Percentiles rank a stretch among this genome's conserved stretches.
phyloP scores from a whole-genome alignment of 2,888 invertebrate genomes.

The Drosophila nr. perissopoda region DNA sequence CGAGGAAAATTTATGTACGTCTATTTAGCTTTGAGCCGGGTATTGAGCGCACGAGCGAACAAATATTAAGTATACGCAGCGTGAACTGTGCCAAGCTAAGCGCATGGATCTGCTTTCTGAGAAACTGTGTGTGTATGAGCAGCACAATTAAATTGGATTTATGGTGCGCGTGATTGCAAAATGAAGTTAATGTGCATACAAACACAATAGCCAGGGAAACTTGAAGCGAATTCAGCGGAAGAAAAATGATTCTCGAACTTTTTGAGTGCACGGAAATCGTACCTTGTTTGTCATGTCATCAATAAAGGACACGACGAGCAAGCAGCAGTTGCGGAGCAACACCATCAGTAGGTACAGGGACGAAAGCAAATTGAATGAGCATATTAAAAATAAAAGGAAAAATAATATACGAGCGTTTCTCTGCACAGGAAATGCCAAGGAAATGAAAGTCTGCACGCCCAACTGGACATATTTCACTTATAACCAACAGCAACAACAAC shows the following conservation, averaged over 20 bases:
- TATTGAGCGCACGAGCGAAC: conserved; percentile 62
- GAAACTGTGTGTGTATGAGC: conserved; percentile 26
- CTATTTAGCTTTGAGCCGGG: conserved; percentile 67
- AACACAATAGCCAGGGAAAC: conserved; percentile 50
- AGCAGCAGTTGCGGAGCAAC: conserved; percentile 10
- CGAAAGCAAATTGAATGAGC: conserved; percentile 72
- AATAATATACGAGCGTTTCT: conserved; percentile 38
- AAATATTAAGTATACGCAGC: conserved; percentile 72
- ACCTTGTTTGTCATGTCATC: conserved; percentile 81
- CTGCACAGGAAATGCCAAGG: conserved; percentile 69
- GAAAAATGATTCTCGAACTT: conserved; percentile 69
- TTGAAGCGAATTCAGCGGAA: conserved; percentile 23
- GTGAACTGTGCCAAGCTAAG: conserved; percentile 30
- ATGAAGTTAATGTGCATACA: conserved; percentile 76
- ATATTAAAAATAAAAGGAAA: conserved; percentile 65
- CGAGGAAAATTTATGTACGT: conserved; percentile 70
- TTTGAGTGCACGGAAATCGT: conserved; percentile 66
- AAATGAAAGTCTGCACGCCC: conserved; percentile 55
- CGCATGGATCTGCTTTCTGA: conserved; percentile 28
- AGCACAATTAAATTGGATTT: conserved; percentile 80
- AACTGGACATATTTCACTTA: conserved; percentile 54
- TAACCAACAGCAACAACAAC: conserved; percentile 16
- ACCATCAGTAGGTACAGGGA: conserved; percentile 7
- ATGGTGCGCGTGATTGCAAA: conserved; percentile 78
- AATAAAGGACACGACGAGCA: conserved; percentile 64